These are phyloP conservation scores for Eupithecia centaureata DNA, from an alignment of 2,888 invertebrate species.

Conservation along the genomic window DNA sequence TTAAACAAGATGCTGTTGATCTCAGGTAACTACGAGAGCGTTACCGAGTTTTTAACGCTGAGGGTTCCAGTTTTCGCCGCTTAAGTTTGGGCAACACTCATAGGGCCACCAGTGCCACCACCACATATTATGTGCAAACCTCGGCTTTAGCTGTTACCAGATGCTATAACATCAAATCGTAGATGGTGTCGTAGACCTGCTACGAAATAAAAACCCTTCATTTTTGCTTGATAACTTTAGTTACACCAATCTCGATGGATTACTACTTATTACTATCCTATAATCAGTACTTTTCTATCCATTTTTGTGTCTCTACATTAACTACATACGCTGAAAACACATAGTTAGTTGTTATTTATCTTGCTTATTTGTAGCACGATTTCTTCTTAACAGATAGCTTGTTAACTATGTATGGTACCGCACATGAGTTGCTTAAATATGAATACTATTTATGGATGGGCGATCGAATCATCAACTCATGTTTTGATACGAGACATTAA, in stretches of 20 bases:
- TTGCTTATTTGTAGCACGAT: background rate
- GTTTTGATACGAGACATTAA: background rate
- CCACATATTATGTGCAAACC: too few relatives aligned
- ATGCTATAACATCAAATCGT: too few relatives aligned
- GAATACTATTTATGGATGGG: constrained; percentile 28
- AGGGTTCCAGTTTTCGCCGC: too few relatives aligned
- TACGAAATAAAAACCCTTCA: background rate
- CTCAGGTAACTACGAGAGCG: too few relatives aligned
- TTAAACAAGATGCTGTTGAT: too few relatives aligned
- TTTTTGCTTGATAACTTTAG: background rate
- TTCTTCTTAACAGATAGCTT: constrained; percentile 30
- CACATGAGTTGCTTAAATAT: constrained; percentile 16
- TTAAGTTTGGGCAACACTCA: too few relatives aligned
- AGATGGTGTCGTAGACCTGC: background rate
- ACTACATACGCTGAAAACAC: background rate
- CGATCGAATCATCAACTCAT: constrained; percentile 29
- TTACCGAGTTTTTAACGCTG: too few relatives aligned
- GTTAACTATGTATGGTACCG: constrained; percentile 36
- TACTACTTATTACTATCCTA: background rate
- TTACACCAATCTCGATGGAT: background rate
- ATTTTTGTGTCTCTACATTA: background rate
- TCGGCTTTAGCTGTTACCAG: too few relatives aligned
- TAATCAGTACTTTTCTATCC: background rate
- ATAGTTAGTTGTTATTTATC: background rate
- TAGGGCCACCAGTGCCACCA: too few relatives aligned